These are phyloP conservation scores for Oncopodura yosiiana DNA, from an alignment of 1,140 invertebrate genomes.

Conservation along the genomic window DNA sequence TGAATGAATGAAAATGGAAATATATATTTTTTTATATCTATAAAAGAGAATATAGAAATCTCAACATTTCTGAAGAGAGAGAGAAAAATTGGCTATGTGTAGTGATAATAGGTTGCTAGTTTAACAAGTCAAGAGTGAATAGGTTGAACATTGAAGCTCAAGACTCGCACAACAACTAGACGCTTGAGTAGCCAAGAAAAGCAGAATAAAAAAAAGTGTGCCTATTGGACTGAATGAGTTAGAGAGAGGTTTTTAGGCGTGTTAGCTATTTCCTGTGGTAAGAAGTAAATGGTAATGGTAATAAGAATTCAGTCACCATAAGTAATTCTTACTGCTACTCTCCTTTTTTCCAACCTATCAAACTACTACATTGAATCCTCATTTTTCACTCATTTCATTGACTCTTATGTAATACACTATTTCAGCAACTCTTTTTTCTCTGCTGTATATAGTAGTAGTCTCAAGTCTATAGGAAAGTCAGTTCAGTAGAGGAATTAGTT, in stretches of 20 bases:
- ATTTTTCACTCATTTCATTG: constrained; percentile 2
- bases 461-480: no score
- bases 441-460: no score
- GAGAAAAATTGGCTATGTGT: neutral
- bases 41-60: neutral
- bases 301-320: neutral
- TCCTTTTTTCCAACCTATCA: neutral
- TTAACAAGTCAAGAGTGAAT: no score
- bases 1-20: no score
- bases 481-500: constrained; percentile 26
- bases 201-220: constrained; percentile 25
- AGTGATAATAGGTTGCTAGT: neutral
- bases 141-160: neutral
- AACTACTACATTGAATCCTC: neutral
- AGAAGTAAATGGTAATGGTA: neutral
- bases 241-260: no score
- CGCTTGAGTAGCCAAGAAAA: constrained; percentile 22
- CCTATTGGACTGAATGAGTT: constrained; percentile 16
- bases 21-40: no score
- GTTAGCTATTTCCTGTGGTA: no score
- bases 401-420: neutral
- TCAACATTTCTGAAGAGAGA: neutral
- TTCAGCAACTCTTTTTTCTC: constrained; percentile 12
- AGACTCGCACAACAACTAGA: neutral
- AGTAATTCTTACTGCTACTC: neutral